Evolutionary conservation across 2,797 vertebrate species (phyloP), one percentile per base, ranked within the genome.

Genomic region (Rhyacichthys aspro): DNA sequence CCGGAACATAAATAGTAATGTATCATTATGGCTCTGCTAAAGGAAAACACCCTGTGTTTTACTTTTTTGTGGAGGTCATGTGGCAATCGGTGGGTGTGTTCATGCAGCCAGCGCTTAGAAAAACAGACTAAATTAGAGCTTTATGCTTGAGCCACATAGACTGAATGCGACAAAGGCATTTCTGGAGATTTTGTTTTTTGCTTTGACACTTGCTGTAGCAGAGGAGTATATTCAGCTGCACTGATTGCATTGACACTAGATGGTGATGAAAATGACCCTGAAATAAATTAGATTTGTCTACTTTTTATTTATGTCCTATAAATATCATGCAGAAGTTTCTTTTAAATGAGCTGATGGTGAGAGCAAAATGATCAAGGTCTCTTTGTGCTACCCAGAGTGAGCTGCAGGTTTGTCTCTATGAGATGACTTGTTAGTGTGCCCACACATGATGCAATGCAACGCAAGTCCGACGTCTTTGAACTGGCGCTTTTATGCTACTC

Each of bases 11-110:
- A 93, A 94, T 93, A 94, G 92, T 88, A 94, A 85, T 83, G 77
- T 93, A 84, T 93, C 87, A 94, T 94, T 93, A 93, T 87, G 89
- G 84, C 82, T 83, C 76, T 65, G 70, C 82, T 55, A 72, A 87
- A 85, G 89, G 86, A 89, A 91, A 91, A 92, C 92, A 92, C 93
- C 92, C 92, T 88, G 88, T 92, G 88, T 92, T 93, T 91, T 91
- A 91, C 83, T 86, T 87, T 84, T 88, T 89, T 88, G 86, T 78
- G 62, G 86, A 90, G 89, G 88, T 91, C 87, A 83, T 90, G 90
- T 86, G 90, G 91, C 86, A 86, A 87, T 86, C 83, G 82, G 88
- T 86, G 91, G 90, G 88, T 82, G 88, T 89, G 86, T 84, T 90
- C 84, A 55, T 84, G 81, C 73, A 83, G 85, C 81, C 83, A 80